These are phyloP conservation scores for Penaeus chinensis DNA, from an alignment of 1,140 invertebrate species.

Conservation along the genomic window DNA sequence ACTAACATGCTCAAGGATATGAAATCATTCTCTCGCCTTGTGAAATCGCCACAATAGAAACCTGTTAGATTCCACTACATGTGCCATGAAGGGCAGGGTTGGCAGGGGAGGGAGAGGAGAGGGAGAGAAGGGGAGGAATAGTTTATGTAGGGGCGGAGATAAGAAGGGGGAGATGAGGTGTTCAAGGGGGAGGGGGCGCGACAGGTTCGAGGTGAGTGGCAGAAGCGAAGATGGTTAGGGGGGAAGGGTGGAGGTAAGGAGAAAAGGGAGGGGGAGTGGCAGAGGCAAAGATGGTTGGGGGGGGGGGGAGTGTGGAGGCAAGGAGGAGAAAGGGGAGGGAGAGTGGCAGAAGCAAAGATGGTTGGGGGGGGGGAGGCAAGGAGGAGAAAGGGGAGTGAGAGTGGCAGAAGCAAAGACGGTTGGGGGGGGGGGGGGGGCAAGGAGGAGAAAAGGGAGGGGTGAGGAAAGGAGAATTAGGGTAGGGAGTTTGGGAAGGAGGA, in stretches of 20 bases:
- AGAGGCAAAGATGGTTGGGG: neutral
- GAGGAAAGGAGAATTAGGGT: slow-evolving; percentile 4
- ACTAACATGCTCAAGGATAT: too few species aligned
- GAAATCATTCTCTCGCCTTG: too few species aligned
- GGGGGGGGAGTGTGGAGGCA: neutral
- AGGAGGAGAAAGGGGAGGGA: too few species aligned
- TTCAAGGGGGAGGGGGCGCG: too few species aligned
- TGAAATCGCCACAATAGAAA: too few species aligned
- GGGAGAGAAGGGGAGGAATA: neutral
- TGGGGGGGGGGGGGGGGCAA: neutral
- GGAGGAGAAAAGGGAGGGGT: neutral
- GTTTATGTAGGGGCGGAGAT: too few species aligned
- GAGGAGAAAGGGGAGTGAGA: neutral
- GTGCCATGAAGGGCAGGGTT: too few species aligned
- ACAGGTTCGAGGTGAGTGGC: neutral
- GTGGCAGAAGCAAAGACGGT: neutral
- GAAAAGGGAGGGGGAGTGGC: neutral
- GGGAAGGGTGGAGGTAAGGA: neutral
- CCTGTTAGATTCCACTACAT: too few species aligned
- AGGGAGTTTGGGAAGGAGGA: neutral
- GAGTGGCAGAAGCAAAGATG: neutral
- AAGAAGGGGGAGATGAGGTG: slow-evolving; percentile 14
- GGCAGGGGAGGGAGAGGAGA: neutral
- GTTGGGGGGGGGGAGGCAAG: neutral
- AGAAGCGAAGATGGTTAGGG: neutral